Base-by-base conservation (phyloP, 2,888 invertebrate species). In the Fragum sueziense region DNA sequence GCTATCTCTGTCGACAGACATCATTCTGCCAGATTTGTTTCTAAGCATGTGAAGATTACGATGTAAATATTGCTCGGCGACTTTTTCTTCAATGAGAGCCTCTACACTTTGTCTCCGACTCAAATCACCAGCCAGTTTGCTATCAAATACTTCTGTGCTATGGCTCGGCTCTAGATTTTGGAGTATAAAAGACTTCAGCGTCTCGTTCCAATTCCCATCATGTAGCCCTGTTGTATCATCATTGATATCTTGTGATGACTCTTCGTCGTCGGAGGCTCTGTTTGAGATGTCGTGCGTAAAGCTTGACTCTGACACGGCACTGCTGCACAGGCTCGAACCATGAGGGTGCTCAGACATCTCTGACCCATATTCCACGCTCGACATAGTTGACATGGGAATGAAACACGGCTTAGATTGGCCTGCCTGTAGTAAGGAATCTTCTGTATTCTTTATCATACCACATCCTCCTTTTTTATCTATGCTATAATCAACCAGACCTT, bases 41-140 rank as follows among this genome's bases (percentile, higher is more conserved):
- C 61, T 61, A 59, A 74, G 37, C 22, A 54, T 25, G 33, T 80
- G 67, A 6, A 80, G 52, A n/a, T 80, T 80, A 29, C 73, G 61
- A 52, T 70, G 73, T 22, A 80, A 37, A 65, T 74, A 76, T 25
- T 80, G 76, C 37, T 80, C 80, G 0, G 80, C 80, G 22, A 80
- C 17, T 52, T 80, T 76, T 51, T 80, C 76, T 67, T 80, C 80
- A n/a, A 79, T 25, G 11, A 79, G 20, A n/a, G 70, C 27, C 25
- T 79, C 69, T 2, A 80, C 76, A 27, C 41, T 59, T 27, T 68
- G 74, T 20, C 34, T 47, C 22, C 47, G 47, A 20, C 27, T 27
- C 11, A 14, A 1, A 6, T 69, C 34, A 54, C 51, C 37, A 17
- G n/a, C 22, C 17, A 27, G 51, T 54, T 34, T 70, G 14, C 20